Evolutionary conservation across 2,888 invertebrate species (phyloP).

Genomic region (Lasioglossum morio): DNA sequence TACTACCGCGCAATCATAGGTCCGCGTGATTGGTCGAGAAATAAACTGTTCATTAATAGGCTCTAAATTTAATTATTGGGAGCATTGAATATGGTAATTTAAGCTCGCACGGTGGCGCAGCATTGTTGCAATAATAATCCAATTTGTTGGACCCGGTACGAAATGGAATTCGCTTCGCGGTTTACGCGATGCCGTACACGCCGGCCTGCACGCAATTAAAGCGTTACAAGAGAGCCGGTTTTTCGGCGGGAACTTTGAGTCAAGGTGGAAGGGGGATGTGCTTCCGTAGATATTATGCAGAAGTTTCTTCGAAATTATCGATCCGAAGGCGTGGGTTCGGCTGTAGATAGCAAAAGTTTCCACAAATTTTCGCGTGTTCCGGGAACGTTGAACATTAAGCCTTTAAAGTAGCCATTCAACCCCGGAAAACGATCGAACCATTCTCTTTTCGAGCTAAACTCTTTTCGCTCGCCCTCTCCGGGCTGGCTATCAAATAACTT

Average conservation of each 20-base stretch:
- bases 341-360: constrained; percentile 52
- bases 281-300: constrained; percentile 26
- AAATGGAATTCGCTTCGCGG: neutral
- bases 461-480: constrained; percentile 19
- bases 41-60: neutral
- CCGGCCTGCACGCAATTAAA: too few relatives aligned
- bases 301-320: constrained; percentile 66
- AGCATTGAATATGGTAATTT: neutral
- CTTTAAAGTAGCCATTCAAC: constrained; percentile 44
- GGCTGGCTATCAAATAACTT: constrained; percentile 11
- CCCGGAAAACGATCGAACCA: constrained; percentile 49
- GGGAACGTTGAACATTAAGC: constrained; percentile 54
- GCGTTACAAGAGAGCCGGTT: neutral
- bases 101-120: neutral
- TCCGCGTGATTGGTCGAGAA: neutral
- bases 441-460: constrained; percentile 19
- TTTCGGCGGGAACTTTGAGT: constrained; percentile 17
- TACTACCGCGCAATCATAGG: neutral
- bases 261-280: neutral
- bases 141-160: neutral
- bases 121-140: neutral
- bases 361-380: constrained; percentile 65
- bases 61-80: neutral
- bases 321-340: constrained; percentile 42
- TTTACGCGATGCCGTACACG: too few relatives aligned